Evolutionary conservation across 2,797 vertebrate species (phyloP), one percentile per base, ranked within the genome.

Genomic region (Hypotaenidia okinawae): DNA sequence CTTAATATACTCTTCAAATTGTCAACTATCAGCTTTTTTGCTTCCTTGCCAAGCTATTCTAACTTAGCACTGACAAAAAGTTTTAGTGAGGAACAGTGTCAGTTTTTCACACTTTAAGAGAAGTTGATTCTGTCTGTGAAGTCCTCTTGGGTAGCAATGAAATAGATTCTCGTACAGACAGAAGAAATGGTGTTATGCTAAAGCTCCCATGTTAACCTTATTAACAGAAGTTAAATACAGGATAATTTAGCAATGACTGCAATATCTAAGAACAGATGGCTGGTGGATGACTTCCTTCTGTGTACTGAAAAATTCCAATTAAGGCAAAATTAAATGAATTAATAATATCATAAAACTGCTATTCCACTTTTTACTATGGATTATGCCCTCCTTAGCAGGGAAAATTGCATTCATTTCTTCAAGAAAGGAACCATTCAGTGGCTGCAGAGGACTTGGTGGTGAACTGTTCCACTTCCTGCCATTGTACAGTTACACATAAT

Each of bases 301-400:
- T 86, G 49, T 92, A 95, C 77, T 82, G 89, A 93, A 94, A 93
- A 90, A 94, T 90, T 90, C 77, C 83, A 94, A 97, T 93, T 94
- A 97, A 90, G 67, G 41, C 16, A 94, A 94, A 94, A 96, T 93
- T 84, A 94, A 94, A 90, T 76, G n/a, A 93, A 95, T 94, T 94
- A 93, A 93, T 95, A 96, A 93, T 90, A 84, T 79, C 70, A 94
- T 90, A 95, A 96, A 95, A 86, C 35, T 89, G 28, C 52, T 96
- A 79, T 91, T 94, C 85, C 39, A 86, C 74, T 82, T 96, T 90
- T 94, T 95, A 87, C 57, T 79, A 74, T 87, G 73, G 85, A 94
- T 94, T 96, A 95, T 74, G 41, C 49, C 63, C 80, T 95, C 70
- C 75, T 87, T 84, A 91, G 55, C 39, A 79, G 35, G 39, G 70